phyloP scores from a whole-genome alignment of 2,113 vertebrate genomes.

The Myiopsitta monachus region DNA sequence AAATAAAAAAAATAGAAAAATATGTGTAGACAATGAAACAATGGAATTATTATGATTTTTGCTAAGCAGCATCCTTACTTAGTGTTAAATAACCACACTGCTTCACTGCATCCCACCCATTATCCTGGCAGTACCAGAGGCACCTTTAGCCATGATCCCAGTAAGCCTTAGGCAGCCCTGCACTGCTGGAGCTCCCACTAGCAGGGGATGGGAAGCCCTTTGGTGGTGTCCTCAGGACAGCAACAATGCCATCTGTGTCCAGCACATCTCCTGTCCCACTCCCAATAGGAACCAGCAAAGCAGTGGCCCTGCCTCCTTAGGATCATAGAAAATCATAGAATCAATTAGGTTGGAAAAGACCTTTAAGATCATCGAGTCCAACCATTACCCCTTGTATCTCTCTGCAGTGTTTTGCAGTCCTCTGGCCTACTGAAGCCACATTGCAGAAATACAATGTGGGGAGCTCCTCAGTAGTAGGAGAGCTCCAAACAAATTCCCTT shows the following conservation, averaged over 20 bases:
- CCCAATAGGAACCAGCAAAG: background rate
- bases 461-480: background rate
- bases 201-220: too few species aligned
- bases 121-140: fast-evolving
- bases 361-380: background rate
- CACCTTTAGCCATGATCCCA: fast-evolving
- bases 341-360: background rate
- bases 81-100: background rate
- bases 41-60: fast-evolving
- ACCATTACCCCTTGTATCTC: fast-evolving
- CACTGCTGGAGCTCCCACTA: fast-evolving
- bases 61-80: background rate
- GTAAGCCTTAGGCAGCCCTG: fast-evolving
- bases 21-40: background rate
- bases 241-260: fast-evolving
- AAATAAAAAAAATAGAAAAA: background rate
- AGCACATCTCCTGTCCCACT: fast-evolving
- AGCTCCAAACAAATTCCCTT: background rate
- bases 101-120: background rate
- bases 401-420: background rate
- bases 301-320: background rate
- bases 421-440: background rate
- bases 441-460: background rate
- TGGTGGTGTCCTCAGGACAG: fast-evolving
- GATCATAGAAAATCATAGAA: background rate